Evolutionary conservation across 1,140 invertebrate species (phyloP), one percentile per base, ranked within the genome.

Genomic region (Vollenhovia emeryi): DNA sequence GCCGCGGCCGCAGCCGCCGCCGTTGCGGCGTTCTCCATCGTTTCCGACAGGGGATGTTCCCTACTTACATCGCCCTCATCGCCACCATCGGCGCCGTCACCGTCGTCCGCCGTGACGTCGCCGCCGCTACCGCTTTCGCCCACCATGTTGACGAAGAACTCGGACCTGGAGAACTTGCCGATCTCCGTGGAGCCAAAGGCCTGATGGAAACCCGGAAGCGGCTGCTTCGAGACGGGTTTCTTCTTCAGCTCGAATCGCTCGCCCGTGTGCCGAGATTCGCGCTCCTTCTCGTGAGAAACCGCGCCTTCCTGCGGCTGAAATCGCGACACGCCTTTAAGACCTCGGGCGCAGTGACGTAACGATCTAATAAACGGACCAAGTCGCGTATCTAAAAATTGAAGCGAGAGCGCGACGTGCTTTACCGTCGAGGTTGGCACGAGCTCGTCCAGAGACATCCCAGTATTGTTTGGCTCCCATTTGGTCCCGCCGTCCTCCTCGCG

Each of bases 151-250:
- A 93, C 92, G 88, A 95, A 96, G 50, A 95, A 95, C 84, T 96
- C 95, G 7, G 95, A 95, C 76, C 95, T 94, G 15, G 95, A 96
- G 87, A 97, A 97, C 75, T 96, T 96, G 33, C 97, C 97, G 74
- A 97, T 97, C 92, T 97, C 97, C 33, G 97, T 97, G 1, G 97
- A 97, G 18, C 97, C 97, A 90, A 97, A 97, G 0, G 97, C 97
- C 92, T 97, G 97, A 86, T 97, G 96, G 84, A 97, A 97, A 1
- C 97, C 97, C 0, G 97, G 97, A 59, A 97, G 91, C 15, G 96
- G 96, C 83, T 95, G 93, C 21, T 92, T 94, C 57, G 80, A 83
- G 0, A 80, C 59, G 1, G 64, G n/a, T 9, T 84, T 83, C 83
- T 90, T 89, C 43, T 90, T 93, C n/a, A 87, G 73, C 55, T 94